phyloP scores from a whole-genome alignment of 2,113 vertebrate species.

The Podiceps cristatus region DNA sequence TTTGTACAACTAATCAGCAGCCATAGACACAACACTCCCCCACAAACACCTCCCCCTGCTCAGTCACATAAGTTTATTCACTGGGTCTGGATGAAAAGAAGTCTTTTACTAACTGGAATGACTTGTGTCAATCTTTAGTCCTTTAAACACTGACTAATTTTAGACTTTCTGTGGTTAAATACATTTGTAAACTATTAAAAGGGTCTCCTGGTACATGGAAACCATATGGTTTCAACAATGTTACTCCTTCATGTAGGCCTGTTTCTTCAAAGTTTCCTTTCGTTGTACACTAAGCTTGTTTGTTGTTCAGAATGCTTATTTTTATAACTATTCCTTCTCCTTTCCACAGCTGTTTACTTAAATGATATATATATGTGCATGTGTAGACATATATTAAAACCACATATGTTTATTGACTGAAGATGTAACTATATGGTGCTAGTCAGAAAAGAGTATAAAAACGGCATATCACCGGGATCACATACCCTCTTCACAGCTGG shows the following conservation, averaged over 20 bases:
- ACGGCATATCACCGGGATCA: neutral
- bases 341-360: slow-evolving; percentile 59
- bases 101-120: slow-evolving; percentile 52
- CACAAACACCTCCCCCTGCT: neutral
- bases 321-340: slow-evolving; percentile 34
- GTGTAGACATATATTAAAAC: neutral
- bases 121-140: slow-evolving; percentile 61
- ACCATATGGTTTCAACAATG: slow-evolving; percentile 71
- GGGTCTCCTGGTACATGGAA: slow-evolving; percentile 38
- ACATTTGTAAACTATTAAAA: slow-evolving; percentile 74
- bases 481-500: neutral
- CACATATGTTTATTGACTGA: neutral
- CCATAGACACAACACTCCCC: neutral
- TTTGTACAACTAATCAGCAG: neutral
- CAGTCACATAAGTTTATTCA: slow-evolving; percentile 38
- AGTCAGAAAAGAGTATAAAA: neutral
- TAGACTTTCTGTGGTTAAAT: slow-evolving; percentile 70
- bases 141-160: slow-evolving; percentile 69
- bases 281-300: slow-evolving; percentile 40
- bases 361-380: neutral
- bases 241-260: slow-evolving; percentile 54
- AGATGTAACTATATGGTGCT: neutral
- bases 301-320: slow-evolving; percentile 42
- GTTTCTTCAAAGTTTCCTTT: slow-evolving; percentile 57
- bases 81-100: slow-evolving; percentile 57